Evolutionary conservation across 1,140 invertebrate species (phyloP), one percentile per base, ranked within the genome.

Genomic region (Apis florea): DNA sequence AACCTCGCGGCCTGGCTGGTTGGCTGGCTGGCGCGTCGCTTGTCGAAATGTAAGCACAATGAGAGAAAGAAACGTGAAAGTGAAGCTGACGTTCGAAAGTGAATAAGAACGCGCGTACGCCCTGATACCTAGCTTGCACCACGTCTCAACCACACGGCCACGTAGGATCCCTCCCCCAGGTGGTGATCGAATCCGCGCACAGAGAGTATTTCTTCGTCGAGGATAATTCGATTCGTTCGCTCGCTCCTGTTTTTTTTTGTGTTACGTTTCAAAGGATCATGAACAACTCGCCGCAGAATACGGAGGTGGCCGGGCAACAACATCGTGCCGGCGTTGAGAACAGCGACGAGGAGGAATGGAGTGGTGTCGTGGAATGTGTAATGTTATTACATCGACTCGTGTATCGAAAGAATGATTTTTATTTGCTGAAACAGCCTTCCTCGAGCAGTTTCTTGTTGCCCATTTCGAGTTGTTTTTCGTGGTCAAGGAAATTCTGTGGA

Each of bases 261-360:
- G 9, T 73, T 40, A 15, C n/a, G 49, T 15, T 4, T 24, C 12
- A n/a, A 49, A 8, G 80, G 31, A 70, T 63, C 26, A 92, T 93
- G 92, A 93, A 92, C 89, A 90, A 71, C 80, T 92, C 91, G 56
- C 88, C 91, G 59, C 87, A 92, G 80, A 91, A 87, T 78, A 89
- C 90, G 1, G 91, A 92, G 71, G 80, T 70, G 67, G 77, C 86
- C 73, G 86, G 86, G 72, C 79, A 83, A 63, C 82, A 82, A 59
- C 79, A 87, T 47, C 86, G 86, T 11, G 49, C 89, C 81, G 91
- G 89, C 59, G 83, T 90, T 56, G 92, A 92, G 66, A 93, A 93
- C 89, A 93, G 92, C 83, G 93, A 94, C 82, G 93, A 94, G 72
- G 93, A 94, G 58, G 93, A 94, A 79, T 93, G 93, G 93, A 93